These are phyloP conservation scores for Leptopilina drosophilae DNA, from an alignment of 2,888 invertebrate genomes.

Conservation along the genomic window DNA sequence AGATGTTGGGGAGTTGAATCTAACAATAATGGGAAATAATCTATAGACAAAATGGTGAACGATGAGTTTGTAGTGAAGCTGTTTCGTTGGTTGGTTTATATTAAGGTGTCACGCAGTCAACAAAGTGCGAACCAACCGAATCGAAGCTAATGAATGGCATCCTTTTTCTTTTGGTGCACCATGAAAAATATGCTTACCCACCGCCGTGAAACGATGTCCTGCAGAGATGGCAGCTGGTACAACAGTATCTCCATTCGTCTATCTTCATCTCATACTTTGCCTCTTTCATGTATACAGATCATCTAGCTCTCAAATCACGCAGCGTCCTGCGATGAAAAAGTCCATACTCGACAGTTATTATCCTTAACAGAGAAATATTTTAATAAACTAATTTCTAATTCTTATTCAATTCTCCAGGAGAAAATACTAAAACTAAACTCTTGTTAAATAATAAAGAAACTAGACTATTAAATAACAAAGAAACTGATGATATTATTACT, in stretches of 20 bases:
- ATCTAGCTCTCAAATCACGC: not conserved
- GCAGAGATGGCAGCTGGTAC: constrained; percentile 70
- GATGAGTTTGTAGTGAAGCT: constrained; percentile 44
- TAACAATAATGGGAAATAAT: constrained; percentile 72
- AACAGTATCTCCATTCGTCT: constrained; percentile 45
- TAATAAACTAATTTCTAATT: no score
- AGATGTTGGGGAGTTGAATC: constrained; percentile 67
- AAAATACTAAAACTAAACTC: no score
- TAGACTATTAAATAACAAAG: no score
- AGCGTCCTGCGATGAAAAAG: constrained; percentile 25
- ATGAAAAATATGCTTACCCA: constrained; percentile 72
- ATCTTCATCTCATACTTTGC: constrained; percentile 45
- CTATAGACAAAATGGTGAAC: constrained; percentile 62
- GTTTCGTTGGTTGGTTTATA: constrained; percentile 63
- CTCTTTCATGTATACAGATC: constrained; percentile 13
- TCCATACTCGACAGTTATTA: not conserved
- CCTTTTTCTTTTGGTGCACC: constrained; percentile 69
- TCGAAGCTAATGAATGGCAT: constrained; percentile 75
- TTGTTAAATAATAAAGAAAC: no score
- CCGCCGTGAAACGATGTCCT: constrained; percentile 61
- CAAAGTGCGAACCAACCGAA: constrained; percentile 77
- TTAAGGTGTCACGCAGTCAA: constrained; percentile 75
- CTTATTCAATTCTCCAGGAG: no score
- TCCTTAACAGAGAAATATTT: not conserved
- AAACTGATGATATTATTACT: no score